Percentiles rank a stretch among this genome's conserved stretches.
These are phyloP conservation scores for Crambe crambe DNA, from an alignment of 37 sponge, comb jelly and placozoan genomes.

Conservation along the genomic window DNA sequence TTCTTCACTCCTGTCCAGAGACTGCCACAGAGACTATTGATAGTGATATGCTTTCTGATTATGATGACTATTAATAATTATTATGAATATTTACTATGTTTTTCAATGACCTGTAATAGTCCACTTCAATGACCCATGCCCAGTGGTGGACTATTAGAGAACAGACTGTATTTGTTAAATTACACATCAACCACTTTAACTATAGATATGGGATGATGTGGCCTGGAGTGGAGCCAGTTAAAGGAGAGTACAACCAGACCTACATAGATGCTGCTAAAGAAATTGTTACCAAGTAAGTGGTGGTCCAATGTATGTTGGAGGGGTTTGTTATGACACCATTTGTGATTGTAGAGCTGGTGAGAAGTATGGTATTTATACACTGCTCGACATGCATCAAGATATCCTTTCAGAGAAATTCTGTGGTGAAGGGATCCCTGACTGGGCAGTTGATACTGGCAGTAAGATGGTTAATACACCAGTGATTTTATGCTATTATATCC, in stretches of 20 bases:
- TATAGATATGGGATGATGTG: conserved; percentile 90
- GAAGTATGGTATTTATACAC: conserved; percentile 72
- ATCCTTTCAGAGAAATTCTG: conserved; percentile 72
- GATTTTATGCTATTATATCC: not conserved
- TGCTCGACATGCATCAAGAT: conserved; percentile 97
- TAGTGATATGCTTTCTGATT: no score
- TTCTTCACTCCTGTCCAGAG: no score
- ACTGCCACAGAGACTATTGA: no score
- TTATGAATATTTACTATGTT: no score
- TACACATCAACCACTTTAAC: not conserved
- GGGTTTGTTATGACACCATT: no score
- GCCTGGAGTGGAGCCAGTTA: conserved; percentile 88
- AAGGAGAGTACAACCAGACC: conserved; percentile 79
- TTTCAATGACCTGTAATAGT: no score
- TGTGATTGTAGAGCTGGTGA: conserved; percentile 25
- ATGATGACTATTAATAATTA: no score
- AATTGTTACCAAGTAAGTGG: conserved; percentile 42
- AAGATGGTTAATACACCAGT: not conserved
- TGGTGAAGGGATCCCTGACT: conserved; percentile 90
- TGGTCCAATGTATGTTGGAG: not conserved
- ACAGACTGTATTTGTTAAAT: no score
- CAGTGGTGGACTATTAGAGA: no score
- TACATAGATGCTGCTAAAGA: conserved; percentile 66
- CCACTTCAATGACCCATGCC: no score
- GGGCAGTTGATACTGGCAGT: conserved; percentile 83